Conservation (phyloP, 1,140 invertebrate genomes). For the Potamilus streckersoni region DNA sequence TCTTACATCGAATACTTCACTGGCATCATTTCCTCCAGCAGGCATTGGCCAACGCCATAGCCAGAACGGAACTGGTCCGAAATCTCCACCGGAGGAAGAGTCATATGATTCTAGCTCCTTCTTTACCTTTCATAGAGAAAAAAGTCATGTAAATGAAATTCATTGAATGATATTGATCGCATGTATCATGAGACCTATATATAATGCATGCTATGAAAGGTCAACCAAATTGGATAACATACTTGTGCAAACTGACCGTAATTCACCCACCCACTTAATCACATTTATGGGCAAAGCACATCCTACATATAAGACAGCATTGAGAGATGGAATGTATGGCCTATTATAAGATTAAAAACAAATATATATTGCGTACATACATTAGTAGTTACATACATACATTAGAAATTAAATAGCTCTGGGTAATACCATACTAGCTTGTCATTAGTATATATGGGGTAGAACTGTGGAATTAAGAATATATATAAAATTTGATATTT, state of each 20-base stretch:
- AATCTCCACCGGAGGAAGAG: background rate
- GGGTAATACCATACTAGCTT: background rate
- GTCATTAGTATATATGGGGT: background rate
- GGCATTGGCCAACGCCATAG: slow-evolving; percentile 30
- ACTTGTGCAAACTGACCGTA: background rate
- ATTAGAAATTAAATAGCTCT: background rate
- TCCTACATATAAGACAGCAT: background rate
- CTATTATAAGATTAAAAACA: background rate
- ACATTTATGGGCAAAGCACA: background rate
- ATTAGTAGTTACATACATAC: background rate
- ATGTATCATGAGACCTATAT: too few species aligned
- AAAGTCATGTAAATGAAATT: too few species aligned
- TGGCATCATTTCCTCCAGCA: slow-evolving; percentile 14
- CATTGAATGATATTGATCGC: too few species aligned
- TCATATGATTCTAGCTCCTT: slow-evolving; percentile 15
- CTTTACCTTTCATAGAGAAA: background rate
- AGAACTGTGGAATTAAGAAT: background rate
- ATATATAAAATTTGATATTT: too few species aligned
- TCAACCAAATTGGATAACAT: background rate
- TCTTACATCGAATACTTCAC: slow-evolving; percentile 27
- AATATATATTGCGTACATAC: background rate
- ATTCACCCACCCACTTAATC: background rate
- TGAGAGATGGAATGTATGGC: background rate
- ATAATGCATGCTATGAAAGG: too few species aligned
- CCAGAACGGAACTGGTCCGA: slow-evolving; percentile 3